phyloP scores from a whole-genome alignment of 2,113 vertebrate species.

The Festucalex cinctus region DNA sequence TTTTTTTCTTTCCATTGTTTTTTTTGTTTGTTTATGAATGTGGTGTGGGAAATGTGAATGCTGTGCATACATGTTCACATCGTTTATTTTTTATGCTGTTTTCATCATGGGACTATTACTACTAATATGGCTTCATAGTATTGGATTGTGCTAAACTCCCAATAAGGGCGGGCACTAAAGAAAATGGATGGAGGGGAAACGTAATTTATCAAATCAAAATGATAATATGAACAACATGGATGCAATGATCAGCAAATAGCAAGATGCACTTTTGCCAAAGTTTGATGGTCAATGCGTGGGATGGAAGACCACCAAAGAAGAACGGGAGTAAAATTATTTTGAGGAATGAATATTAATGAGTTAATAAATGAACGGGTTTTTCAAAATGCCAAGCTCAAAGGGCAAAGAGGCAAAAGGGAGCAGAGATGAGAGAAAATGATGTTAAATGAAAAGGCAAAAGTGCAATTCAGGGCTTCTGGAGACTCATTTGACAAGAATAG shows the following conservation, averaged over 20 bases:
- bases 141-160: not conserved
- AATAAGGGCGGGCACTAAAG: not conserved
- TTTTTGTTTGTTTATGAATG: not conserved
- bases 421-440: not conserved
- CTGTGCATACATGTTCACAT: too few relatives aligned
- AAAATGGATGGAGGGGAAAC: not conserved
- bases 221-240: not conserved
- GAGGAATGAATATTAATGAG: not conserved
- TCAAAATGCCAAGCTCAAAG: conserved; percentile 8
- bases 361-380: not conserved
- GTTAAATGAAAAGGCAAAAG: conserved; percentile 3
- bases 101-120: not conserved
- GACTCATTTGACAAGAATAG: not conserved
- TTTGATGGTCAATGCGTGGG: not conserved
- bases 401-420: not conserved
- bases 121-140: not conserved
- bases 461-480: not conserved
- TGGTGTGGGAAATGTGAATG: not conserved
- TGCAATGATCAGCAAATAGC: not conserved
- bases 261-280: not conserved
- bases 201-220: not conserved
- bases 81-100: not conserved
- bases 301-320: not conserved
- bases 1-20: not conserved
- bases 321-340: not conserved